Conservation (phyloP, 2,113 vertebrate genomes). For the Canis aureus region DNA sequence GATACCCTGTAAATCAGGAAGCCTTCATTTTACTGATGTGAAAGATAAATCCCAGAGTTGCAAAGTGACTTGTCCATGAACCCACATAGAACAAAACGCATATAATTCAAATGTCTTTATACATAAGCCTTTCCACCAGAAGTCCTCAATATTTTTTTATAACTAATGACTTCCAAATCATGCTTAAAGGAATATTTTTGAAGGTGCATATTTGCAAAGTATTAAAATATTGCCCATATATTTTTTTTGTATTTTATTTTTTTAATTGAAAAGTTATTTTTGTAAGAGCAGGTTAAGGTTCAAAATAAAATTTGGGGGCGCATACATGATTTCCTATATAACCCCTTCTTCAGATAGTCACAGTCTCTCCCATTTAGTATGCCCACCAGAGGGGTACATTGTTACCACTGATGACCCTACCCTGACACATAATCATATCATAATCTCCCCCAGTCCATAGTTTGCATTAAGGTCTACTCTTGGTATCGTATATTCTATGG, state of each 20-base stretch:
- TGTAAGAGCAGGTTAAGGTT: background rate
- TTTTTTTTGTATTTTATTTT: background rate
- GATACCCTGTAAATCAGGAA: background rate
- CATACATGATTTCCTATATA: background rate
- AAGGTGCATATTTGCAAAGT: background rate
- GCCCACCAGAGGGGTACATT: background rate
- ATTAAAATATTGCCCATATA: background rate
- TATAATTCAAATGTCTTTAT: background rate
- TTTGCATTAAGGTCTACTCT: background rate
- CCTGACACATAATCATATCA: background rate
- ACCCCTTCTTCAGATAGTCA: background rate
- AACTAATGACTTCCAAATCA: background rate
- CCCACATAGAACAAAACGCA: background rate
- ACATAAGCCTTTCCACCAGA: background rate
- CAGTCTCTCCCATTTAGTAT: background rate
- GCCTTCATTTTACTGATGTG: background rate
- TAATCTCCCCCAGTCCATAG: background rate
- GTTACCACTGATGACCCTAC: background rate
- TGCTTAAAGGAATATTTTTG: background rate
- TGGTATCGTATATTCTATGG: background rate
- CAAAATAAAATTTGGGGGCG: background rate
- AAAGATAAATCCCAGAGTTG: background rate
- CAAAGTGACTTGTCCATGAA: background rate
- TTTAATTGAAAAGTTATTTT: background rate
- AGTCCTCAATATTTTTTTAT: background rate